Percentiles rank a stretch among this genome's conserved stretches.
Conservation (phyloP, 2,888 invertebrate genomes). For the Pollenia angustigena region DNA sequence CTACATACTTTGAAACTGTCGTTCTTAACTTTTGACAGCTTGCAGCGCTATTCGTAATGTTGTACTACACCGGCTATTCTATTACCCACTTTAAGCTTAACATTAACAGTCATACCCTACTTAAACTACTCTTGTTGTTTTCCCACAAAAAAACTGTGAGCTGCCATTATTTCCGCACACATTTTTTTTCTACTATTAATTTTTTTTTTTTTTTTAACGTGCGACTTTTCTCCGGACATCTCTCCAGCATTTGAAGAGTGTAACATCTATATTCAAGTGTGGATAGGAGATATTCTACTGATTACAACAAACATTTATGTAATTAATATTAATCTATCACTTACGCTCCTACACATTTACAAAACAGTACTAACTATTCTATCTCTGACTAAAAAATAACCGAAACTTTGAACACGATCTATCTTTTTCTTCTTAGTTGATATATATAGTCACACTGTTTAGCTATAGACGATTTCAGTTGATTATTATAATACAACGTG, state of each 20-base stretch:
- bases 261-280: neutral
- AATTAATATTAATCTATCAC: constrained; percentile 42
- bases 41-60: too few species aligned
- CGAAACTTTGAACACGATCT: constrained; percentile 23
- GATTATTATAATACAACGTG: constrained; percentile 68
- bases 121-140: too few species aligned
- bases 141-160: neutral
- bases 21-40: too few species aligned
- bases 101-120: too few species aligned
- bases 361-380: constrained; percentile 19
- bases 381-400: constrained; percentile 1
- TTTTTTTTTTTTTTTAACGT: constrained; percentile 5
- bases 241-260: constrained; percentile 14
- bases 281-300: neutral
- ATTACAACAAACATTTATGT: neutral
- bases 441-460: constrained; percentile 52
- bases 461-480: constrained; percentile 67
- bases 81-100: too few species aligned
- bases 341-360: neutral
- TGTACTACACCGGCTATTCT: too few species aligned
- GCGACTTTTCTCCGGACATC: neutral
- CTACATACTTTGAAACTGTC: too few species aligned
- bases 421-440: constrained; percentile 13
- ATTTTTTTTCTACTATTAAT: neutral
- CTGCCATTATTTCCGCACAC: neutral